phyloP scores from a whole-genome alignment of 37 sponge, comb jelly and placozoan species.

The Cliona cf. orientalis region DNA sequence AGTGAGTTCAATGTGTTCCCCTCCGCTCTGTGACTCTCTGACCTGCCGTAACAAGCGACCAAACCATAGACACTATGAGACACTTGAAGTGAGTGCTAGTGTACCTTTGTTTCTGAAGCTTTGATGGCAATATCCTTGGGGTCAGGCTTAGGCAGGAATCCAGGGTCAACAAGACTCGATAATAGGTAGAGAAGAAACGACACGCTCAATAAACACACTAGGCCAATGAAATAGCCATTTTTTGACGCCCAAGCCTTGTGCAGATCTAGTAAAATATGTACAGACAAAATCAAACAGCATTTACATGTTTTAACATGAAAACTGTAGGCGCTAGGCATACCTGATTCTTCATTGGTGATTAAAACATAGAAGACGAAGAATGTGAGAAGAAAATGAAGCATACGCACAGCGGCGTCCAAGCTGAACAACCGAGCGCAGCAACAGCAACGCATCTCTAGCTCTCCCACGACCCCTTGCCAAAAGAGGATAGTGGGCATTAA shows the following conservation, averaged over 20 bases:
- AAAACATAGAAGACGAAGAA: constrained; percentile 48
- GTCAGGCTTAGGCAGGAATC: constrained; percentile 31
- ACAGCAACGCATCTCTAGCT: no score
- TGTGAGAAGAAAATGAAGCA: constrained; percentile 39
- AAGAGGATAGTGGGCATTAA: no score
- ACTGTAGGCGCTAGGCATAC: no score
- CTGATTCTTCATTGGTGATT: constrained; percentile 18
- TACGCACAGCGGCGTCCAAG: constrained; percentile 25
- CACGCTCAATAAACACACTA: constrained; percentile 7
- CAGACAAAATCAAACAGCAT: neutral
- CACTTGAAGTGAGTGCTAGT: neutral
- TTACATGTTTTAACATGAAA: no score
- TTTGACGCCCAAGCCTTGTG: constrained; percentile 39
- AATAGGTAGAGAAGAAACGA: constrained; percentile 44
- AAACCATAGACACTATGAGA: neutral
- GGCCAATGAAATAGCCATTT: constrained; percentile 27
- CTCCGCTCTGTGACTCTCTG: neutral
- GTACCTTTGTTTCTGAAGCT: neutral
- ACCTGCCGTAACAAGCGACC: neutral
- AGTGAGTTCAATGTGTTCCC: no score
- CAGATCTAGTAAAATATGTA: constrained; percentile 35
- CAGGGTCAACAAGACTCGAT: constrained; percentile 52
- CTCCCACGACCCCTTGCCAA: no score
- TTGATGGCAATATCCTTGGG: no score
- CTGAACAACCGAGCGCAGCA: constrained; percentile 30